Conservation (phyloP, 2,797 vertebrate species). For the Enteromius fasciolatus region DNA sequence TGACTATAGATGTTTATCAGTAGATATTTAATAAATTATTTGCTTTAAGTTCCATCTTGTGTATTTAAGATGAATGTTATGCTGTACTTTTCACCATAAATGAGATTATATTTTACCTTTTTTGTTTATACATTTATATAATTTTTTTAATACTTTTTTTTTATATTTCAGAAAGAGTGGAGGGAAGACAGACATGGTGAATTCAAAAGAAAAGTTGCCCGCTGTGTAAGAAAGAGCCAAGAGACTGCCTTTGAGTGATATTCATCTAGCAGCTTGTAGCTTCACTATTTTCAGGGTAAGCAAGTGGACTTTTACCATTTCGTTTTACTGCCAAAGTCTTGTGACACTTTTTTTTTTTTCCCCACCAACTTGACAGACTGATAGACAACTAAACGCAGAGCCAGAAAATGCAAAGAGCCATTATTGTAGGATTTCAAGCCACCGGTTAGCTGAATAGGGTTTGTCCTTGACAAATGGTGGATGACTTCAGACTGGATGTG, state of each 20-base stretch:
- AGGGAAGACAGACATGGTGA: constrained; percentile 98
- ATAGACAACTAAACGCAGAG: not conserved
- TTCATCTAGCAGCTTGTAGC: constrained; percentile 87
- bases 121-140: not conserved
- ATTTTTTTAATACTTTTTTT: not conserved
- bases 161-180: constrained; percentile 92
- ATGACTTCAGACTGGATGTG: not conserved
- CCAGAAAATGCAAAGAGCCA: not conserved
- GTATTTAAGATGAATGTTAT: not conserved
- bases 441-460: not conserved
- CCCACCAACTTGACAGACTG: not conserved
- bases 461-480: not conserved
- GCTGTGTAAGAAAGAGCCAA: constrained; percentile 99
- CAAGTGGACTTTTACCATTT: constrained; percentile 52
- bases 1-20: not conserved
- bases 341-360: not conserved
- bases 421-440: not conserved
- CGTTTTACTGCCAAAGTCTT: constrained; percentile 38
- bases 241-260: constrained; percentile 99
- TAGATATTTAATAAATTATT: not conserved
- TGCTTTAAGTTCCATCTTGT: not conserved
- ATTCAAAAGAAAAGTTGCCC: constrained; percentile 99
- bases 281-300: constrained; percentile 97
- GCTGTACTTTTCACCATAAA: not conserved
- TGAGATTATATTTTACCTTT: not conserved